Base-by-base conservation (phyloP, 2,797 vertebrate genomes). In the Dallia pectoralis region DNA sequence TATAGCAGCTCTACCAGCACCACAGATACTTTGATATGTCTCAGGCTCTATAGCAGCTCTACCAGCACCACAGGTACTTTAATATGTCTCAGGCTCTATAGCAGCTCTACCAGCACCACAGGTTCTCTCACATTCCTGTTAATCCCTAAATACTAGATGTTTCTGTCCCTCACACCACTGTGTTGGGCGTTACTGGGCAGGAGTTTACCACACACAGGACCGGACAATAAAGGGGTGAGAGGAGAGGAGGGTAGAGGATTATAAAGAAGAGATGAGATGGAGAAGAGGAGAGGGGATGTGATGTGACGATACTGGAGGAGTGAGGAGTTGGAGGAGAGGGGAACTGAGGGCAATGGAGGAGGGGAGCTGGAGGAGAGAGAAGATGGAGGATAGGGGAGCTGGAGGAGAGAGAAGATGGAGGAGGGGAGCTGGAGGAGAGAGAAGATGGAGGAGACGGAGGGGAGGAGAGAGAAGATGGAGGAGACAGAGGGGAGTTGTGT, bases 221-320 rank as follows among this genome's bases (percentile, higher is more conserved):
- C 56, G 22, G 67, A 44, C 81, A 69, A 48, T 47, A 69, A 51
- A 69, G 69, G 15, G 62, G n/a, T n/a, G n/a, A n/a, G n/a, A n/a
- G n/a, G 33, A 25, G 29, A 74, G 8, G 51, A n/a, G 51, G 22
- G 22, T n/a, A 3, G 16, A 56, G 51, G 51, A 56, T n/a, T n/a
- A n/a, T n/a, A 11, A 56, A n/a, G n/a, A 56, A 8, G 51, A n/a
- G 59, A 15, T 25, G 12, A 15, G 51, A n/a, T 5, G 51, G 40
- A 65, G n/a, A 44, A 15, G 40, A 69, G n/a, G 49, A 15, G 40
- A 69, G 68, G 25, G 25, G 59, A 62, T 53, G 4, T 27, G 25
- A 16, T 5, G 51, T 27, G 25, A 12, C 18, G 53, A 22, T 59
- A 25, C 53, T 0, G 0, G 33, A 47, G 53, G 49, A 71, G 71